Conservation (phyloP, 2,888 invertebrate genomes). For the Drosophila yooni region DNA sequence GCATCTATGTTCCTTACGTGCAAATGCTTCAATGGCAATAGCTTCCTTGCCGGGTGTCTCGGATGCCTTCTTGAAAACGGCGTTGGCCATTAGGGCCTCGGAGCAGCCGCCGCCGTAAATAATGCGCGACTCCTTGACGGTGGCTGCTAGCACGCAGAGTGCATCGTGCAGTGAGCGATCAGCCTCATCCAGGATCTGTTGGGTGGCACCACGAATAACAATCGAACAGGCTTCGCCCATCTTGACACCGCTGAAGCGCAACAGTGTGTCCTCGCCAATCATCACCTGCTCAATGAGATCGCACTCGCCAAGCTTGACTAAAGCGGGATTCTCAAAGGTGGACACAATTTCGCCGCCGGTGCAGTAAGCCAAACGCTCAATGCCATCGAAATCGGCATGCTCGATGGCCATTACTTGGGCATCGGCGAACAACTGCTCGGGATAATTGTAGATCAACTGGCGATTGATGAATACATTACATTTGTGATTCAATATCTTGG, state of each 20-base stretch:
- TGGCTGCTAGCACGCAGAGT: conserved; percentile 97
- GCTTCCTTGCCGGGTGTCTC: conserved; percentile 98
- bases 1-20: conserved; percentile 85
- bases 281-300: conserved; percentile 96
- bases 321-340: conserved; percentile 97
- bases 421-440: conserved; percentile 99
- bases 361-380: conserved; percentile 98
- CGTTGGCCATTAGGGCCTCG: conserved; percentile 98
- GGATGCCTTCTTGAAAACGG: conserved; percentile 92
- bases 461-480: conserved; percentile 99
- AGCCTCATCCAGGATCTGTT: conserved; percentile 99
- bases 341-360: conserved; percentile 99
- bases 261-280: conserved; percentile 98
- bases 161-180: conserved; percentile 99
- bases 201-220: conserved; percentile 98
- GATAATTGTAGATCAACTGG: conserved; percentile 99
- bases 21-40: conserved; percentile 98
- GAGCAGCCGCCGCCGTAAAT: conserved; percentile 97
- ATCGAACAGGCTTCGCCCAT: conserved; percentile 98
- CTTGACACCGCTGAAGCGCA: conserved; percentile 97
- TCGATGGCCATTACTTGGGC: conserved; percentile 99
- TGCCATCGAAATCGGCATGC: conserved; percentile 99
- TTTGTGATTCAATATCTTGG: conserved; percentile 96
- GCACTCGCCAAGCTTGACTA: conserved; percentile 96
- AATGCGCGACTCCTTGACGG: conserved; percentile 96